Conservation (phyloP, 2,113 vertebrate genomes). For the Bolborhynchus lineola region DNA sequence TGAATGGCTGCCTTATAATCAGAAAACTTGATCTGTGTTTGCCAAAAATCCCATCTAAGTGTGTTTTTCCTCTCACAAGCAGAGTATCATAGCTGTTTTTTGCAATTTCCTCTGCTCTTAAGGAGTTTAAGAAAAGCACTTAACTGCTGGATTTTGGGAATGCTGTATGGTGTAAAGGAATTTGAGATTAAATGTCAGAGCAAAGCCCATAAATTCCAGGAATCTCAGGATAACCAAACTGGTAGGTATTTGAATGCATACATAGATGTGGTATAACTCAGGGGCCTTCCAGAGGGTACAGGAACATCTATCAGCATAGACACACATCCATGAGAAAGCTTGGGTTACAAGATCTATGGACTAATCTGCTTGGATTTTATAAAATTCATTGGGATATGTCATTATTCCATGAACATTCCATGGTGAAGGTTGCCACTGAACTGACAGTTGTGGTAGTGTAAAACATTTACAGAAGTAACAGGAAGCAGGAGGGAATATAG, state of each 20-base stretch:
- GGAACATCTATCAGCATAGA: rapidly evolving
- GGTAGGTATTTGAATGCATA: background rate
- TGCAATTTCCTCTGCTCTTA: background rate
- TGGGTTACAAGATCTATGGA: background rate
- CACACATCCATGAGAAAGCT: rapidly evolving
- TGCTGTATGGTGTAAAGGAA: rapidly evolving
- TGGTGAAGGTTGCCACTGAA: background rate
- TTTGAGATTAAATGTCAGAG: background rate
- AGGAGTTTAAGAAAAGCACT: background rate
- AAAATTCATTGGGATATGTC: background rate
- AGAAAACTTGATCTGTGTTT: background rate
- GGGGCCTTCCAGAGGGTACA: background rate
- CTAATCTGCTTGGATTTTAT: background rate
- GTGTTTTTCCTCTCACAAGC: background rate
- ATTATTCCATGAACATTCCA: background rate
- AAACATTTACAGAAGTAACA: background rate
- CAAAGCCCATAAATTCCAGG: background rate
- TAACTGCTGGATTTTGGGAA: background rate
- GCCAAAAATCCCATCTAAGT: background rate
- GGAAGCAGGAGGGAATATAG: background rate
- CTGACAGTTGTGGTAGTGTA: background rate
- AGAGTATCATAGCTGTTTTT: background rate
- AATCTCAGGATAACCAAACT: background rate
- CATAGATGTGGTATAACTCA: background rate
- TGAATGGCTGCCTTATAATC: background rate